Evolutionary conservation across 2,113 vertebrate species (phyloP), one percentile per base, ranked within the genome.

Genomic region (Gymnocephalus cernua): DNA sequence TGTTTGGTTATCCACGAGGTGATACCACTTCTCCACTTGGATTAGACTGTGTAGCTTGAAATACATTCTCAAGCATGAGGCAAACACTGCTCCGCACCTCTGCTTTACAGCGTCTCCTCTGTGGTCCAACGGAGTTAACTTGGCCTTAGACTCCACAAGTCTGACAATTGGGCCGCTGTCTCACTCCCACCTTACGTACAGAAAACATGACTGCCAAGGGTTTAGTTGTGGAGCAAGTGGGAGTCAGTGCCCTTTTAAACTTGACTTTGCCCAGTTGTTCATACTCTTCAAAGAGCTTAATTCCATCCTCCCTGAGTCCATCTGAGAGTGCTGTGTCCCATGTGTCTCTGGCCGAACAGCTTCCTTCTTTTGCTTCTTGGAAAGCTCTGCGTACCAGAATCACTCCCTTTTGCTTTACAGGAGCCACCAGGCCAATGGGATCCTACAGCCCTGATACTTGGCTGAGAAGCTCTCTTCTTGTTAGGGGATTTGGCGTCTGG

Each of bases 71-170:
- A 82, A 6, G 0, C 61, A 2, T 7, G 67, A n/a, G 3, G 14
- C 74, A 65, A 86, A 88, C 6, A 90, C 80, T 16, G 64, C 79
- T 6, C 79, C 74, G 23, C 79, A 85, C 1, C 32, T 88, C 76
- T 14, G 83, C 71, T 41, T 83, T 80, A 77, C 56, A 2, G 58
- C 32, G 1, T 85, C 79, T 1, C 71, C 75, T 18, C 58, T 82
- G 0, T 77, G 66, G 2, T 67, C 65, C 0, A 77, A 16, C 0
- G 77, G 72, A 14, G 72, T 65, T 0, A 80, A 4, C 6, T 80
- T 77, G 1, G 81, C 72, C 23, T 87, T 87, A 0, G 73, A 77
- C 2, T 72, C 77, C 8, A 80, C 77, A 10, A 87, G 14, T 2
- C 27, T 53, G 3, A 63, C 19, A 0, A 53, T n/a, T 0, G 41